A percentile compares a stretch with the other conserved stretches of the same genome.
Conservation (phyloP, 2,113 vertebrate species). For the Circaetus gallicus region DNA sequence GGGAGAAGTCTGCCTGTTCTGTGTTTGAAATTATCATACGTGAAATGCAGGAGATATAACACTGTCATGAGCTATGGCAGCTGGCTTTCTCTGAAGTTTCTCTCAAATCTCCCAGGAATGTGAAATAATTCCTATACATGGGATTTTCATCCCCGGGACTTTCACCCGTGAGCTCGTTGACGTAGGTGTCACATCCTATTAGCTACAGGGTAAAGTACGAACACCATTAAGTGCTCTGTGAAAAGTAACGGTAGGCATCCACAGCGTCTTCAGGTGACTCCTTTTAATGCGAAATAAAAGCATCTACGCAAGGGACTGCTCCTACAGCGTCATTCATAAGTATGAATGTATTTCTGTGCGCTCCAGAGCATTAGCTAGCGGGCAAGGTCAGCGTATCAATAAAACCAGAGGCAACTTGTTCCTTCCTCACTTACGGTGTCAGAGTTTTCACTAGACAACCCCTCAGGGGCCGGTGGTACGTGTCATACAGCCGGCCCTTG, state of each 20-base stretch:
- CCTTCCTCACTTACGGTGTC: not conserved
- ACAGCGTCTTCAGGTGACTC: not conserved
- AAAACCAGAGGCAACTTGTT: not conserved
- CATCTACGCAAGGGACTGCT: not conserved
- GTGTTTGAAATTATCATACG: not conserved
- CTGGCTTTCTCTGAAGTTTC: not conserved
- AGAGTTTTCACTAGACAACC: not conserved
- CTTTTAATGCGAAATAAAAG: not conserved
- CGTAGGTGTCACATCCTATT: not conserved
- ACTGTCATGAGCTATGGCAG: not conserved
- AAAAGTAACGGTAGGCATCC: not conserved
- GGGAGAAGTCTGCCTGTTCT: not conserved
- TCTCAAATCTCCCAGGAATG: not conserved
- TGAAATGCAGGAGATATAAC: not conserved
- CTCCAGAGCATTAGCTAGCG: not conserved
- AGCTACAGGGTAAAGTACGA: not conserved
- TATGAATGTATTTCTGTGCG: not conserved
- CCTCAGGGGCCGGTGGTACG: not conserved
- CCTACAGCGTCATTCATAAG: not conserved
- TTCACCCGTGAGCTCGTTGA: not conserved
- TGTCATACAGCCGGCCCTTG: not conserved
- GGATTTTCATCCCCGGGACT: not conserved
- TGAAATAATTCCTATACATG: not conserved
- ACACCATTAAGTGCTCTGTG: not conserved
- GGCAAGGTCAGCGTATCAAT: not conserved